These are phyloP conservation scores for Megalops atlanticus DNA, from an alignment of 2,113 vertebrate genomes.

Conservation along the genomic window DNA sequence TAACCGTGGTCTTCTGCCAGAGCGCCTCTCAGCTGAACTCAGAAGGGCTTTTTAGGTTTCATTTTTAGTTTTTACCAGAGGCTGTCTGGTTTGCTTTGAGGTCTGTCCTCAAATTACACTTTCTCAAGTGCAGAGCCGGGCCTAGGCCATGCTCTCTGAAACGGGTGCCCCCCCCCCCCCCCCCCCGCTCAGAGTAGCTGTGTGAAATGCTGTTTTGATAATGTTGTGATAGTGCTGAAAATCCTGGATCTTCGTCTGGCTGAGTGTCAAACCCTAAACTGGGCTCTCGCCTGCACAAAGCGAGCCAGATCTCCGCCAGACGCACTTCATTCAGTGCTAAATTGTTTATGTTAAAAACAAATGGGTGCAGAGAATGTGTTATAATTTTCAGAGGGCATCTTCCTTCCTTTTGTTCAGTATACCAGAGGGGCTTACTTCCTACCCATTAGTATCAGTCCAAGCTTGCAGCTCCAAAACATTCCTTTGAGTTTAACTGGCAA, in stretches of 20 bases:
- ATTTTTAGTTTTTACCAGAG: constrained; percentile 17
- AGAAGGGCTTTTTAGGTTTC: constrained; percentile 2
- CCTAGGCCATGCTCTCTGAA: neutral
- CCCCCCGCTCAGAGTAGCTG: neutral
- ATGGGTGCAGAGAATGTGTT: constrained; percentile 6
- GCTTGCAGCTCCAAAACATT: constrained; percentile 10
- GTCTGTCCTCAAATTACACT: neutral
- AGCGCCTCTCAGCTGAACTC: constrained; percentile 12
- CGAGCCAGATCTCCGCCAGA: constrained; percentile 43
- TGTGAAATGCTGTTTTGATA: constrained; percentile 8
- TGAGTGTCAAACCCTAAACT: constrained; percentile 59
- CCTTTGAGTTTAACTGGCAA: constrained; percentile 10
- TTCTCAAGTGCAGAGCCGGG: neutral
- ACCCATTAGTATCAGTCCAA: neutral
- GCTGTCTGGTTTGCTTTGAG: constrained; percentile 12
- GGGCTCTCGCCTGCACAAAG: constrained; percentile 54
- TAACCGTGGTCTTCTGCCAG: constrained; percentile 13
- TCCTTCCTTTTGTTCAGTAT: constrained; percentile 16
- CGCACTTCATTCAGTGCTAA: constrained; percentile 57
- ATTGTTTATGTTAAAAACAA: constrained; percentile 56
- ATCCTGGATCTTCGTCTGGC: constrained; percentile 46
- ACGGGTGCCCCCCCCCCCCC: neutral
- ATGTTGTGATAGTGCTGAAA: constrained; percentile 31
- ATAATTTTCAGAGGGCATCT: neutral
- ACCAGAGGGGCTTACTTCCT: constrained; percentile 21